These are phyloP conservation scores for Arge pagana DNA, from an alignment of 2,888 invertebrate species.

Conservation along the genomic window DNA sequence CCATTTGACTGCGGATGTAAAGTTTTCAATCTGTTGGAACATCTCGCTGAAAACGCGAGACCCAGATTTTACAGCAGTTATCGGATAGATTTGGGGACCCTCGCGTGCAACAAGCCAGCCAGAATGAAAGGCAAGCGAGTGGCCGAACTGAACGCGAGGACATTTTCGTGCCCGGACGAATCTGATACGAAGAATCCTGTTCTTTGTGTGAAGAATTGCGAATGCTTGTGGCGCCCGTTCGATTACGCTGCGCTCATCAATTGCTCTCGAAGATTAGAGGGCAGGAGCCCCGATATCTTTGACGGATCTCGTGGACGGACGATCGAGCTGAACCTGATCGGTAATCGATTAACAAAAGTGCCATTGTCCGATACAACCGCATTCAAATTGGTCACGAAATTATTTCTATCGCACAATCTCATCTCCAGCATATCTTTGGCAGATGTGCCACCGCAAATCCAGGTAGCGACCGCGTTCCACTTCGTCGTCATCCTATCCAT, in stretches of 20 bases:
- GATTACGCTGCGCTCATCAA: conserved; percentile 61
- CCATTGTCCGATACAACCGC: conserved; percentile 51
- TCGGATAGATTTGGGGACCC: conserved; percentile 53
- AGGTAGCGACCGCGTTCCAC: too few species aligned
- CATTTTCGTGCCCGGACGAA: conserved; percentile 60
- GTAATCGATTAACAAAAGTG: conserved; percentile 55
- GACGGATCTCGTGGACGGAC: conserved; percentile 41
- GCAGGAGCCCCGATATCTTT: conserved; percentile 55
- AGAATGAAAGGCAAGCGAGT: conserved; percentile 43
- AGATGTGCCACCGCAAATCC: conserved; percentile 58
- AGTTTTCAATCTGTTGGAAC: conserved; percentile 62
- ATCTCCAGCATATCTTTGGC: conserved; percentile 51
- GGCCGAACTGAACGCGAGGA: conserved; percentile 52
- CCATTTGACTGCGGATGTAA: conserved; percentile 68
- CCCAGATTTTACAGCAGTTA: conserved; percentile 52
- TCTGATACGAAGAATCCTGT: conserved; percentile 33
- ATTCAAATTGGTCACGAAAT: conserved; percentile 60
- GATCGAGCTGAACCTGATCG: conserved; percentile 59
- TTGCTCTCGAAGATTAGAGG: conserved; percentile 61
- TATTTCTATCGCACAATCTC: conserved; percentile 61
- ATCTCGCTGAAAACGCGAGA: conserved; percentile 57
- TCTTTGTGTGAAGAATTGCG: conserved; percentile 62
- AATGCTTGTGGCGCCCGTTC: conserved; percentile 59
- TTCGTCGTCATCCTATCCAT: conserved; percentile 29
- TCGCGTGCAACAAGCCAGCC: conserved; percentile 59